Base-by-base conservation (phyloP, 2,797 vertebrate genomes). In the Falco peregrinus region DNA sequence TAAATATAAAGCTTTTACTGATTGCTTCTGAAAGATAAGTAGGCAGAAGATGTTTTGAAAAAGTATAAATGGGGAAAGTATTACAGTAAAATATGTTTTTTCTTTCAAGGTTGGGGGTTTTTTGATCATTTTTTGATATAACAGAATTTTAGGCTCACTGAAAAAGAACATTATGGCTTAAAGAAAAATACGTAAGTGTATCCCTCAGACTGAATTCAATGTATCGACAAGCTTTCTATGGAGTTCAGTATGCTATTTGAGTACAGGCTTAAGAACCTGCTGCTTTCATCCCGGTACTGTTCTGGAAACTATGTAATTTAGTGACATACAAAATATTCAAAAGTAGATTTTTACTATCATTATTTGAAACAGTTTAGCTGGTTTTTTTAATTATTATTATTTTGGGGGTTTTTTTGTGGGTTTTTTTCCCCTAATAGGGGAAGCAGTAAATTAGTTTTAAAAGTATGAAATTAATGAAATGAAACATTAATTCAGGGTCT, bases 101-200 rank as follows among this genome's bases (percentile, higher is more conserved):
- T 13, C 13, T 25, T 18, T 47, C 16, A 89, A 51, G 3, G 4
- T 19, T 33, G 41, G 1, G 0, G 0, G 2, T n/a, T 68, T 56
- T 74, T 31, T 16, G 7, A 17, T 70, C 0, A 13, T 37, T 63
- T 74, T 28, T 81, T 1, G 3, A 9, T 47, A 35, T 13, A 73
- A 5, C 7, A 24, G 28, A 56, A 51, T 51, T 43, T n/a, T 83
- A 60, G 33, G 9, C 22, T 63, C 4, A n/a, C n/a, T 22, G 11
- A 51, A 45, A 76, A 29, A 60, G 65, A 21, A 2, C 1, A 22
- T 33, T n/a, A 48, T 20, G 5, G 6, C 16, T 77, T 37, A 59
- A 85, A 50, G 39, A 39, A 74, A 92, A 53, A 67, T 57, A 1
- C 8, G 10, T 22, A 3, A 29, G 4, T 17, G 3, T 51, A 39